A percentile compares a stretch with the other conserved stretches of the same genome.
phyloP scores from a whole-genome alignment of 2,113 vertebrate genomes.

The Alligator mississippiensis region DNA sequence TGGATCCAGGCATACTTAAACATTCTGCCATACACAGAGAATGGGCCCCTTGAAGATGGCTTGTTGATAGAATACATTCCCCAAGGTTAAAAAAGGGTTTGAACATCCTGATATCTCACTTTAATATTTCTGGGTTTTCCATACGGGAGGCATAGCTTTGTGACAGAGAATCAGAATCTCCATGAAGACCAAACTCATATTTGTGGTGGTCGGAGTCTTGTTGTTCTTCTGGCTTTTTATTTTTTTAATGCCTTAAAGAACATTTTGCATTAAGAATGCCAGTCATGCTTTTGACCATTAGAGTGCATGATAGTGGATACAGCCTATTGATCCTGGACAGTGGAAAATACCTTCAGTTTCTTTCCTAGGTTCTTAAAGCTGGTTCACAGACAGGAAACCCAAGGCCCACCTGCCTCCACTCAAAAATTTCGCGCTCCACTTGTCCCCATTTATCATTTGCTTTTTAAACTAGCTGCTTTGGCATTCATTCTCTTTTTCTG shows the following conservation, averaged over 20 bases:
- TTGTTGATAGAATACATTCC: neutral
- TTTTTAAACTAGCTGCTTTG: neutral
- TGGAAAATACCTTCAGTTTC: neutral
- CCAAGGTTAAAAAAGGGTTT: neutral
- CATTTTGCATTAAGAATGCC: neutral
- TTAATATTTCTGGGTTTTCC: neutral
- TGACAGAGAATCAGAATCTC: neutral
- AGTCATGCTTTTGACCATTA: neutral
- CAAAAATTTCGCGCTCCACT: neutral
- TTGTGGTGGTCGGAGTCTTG: no score
- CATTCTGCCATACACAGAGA: neutral
- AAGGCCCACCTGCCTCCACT: neutral
- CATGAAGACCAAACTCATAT: no score
- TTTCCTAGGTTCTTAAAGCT: neutral
- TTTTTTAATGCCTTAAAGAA: neutral
- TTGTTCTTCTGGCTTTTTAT: no score
- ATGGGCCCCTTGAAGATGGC: neutral
- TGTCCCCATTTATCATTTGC: neutral
- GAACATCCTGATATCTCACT: neutral
- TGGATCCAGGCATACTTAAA: neutral
- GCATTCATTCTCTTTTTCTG: neutral
- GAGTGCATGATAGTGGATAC: neutral
- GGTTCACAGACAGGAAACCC: neutral
- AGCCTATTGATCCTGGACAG: no score
- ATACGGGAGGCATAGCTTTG: neutral